A percentile compares a stretch with the other conserved stretches of the same genome.
These are phyloP conservation scores for Columbina picui DNA, from an alignment of 2,113 vertebrate genomes.

Conservation along the genomic window DNA sequence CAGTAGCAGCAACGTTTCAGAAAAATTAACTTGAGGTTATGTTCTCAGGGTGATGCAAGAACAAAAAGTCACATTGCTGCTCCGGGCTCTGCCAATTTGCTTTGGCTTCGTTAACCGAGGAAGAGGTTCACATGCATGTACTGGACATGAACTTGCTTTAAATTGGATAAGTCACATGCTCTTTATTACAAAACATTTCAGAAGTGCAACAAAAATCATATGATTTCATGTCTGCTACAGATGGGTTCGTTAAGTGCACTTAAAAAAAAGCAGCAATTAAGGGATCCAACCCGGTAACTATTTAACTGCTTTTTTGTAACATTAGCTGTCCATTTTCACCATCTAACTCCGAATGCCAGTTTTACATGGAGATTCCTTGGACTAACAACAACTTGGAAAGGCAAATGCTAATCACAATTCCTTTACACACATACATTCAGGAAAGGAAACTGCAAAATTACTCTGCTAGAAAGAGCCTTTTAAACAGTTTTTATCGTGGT, in stretches of 20 bases:
- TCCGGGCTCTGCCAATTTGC: slow-evolving; percentile 60
- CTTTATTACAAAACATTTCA: slow-evolving; percentile 61
- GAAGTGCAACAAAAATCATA: slow-evolving; percentile 52
- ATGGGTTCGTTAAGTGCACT: slow-evolving; percentile 46
- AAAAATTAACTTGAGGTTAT: slow-evolving; percentile 59
- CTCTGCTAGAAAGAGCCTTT: slow-evolving; percentile 36
- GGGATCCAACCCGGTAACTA: background rate
- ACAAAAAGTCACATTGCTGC: slow-evolving; percentile 59
- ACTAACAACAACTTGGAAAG: slow-evolving; percentile 18
- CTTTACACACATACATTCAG: slow-evolving; percentile 13
- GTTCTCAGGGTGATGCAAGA: slow-evolving; percentile 38
- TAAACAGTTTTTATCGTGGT: slow-evolving; percentile 9
- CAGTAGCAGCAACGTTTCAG: slow-evolving; percentile 37
- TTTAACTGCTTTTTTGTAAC: background rate
- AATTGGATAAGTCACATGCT: slow-evolving; percentile 67
- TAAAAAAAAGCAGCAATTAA: slow-evolving; percentile 4
- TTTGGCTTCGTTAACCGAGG: slow-evolving; percentile 54
- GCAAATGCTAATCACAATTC: slow-evolving; percentile 31
- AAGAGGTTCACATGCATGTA: slow-evolving; percentile 38
- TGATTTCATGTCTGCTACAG: slow-evolving; percentile 65
- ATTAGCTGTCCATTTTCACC: background rate
- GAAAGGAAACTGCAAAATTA: slow-evolving; percentile 54
- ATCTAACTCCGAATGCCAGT: background rate
- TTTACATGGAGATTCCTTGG: slow-evolving; percentile 1
- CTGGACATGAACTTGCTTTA: slow-evolving; percentile 72